Evolutionary conservation across 2,113 vertebrate species (phyloP).

Genomic region (Xerus inauris): DNA sequence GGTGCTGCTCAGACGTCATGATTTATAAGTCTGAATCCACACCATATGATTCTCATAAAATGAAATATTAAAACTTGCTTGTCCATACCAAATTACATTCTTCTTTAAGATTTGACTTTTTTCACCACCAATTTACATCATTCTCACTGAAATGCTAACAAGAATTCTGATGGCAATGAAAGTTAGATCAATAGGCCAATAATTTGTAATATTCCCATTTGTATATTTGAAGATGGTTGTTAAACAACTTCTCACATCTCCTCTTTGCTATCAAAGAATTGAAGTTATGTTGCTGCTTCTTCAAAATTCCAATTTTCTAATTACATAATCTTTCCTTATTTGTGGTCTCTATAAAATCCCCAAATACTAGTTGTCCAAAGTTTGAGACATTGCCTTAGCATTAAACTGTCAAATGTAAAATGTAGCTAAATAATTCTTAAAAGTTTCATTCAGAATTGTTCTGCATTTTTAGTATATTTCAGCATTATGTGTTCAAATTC

Average conservation of each 20-base stretch:
- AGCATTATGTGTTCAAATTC: neutral
- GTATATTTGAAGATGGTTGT: neutral
- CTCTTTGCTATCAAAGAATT: neutral
- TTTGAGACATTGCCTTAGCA: neutral
- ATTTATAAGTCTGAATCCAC: neutral
- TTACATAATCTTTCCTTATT: neutral
- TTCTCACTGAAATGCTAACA: neutral
- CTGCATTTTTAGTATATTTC: neutral
- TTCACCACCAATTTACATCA: neutral
- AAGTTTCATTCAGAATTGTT: neutral
- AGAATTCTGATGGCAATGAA: neutral
- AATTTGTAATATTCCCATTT: neutral
- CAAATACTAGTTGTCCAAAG: neutral
- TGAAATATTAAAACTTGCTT: neutral
- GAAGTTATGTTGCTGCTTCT: neutral
- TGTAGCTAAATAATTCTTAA: neutral
- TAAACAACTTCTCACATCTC: neutral
- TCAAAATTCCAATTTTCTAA: neutral
- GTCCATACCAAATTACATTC: neutral
- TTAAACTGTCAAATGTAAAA: conserved; percentile 11
- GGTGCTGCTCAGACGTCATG: neutral
- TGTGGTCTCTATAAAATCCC: neutral
- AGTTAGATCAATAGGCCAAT: neutral
- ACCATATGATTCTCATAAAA: neutral
- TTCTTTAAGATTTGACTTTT: neutral